Evolutionary conservation across 2,113 vertebrate genomes (phyloP).

Genomic region (Lonchura striata): DNA sequence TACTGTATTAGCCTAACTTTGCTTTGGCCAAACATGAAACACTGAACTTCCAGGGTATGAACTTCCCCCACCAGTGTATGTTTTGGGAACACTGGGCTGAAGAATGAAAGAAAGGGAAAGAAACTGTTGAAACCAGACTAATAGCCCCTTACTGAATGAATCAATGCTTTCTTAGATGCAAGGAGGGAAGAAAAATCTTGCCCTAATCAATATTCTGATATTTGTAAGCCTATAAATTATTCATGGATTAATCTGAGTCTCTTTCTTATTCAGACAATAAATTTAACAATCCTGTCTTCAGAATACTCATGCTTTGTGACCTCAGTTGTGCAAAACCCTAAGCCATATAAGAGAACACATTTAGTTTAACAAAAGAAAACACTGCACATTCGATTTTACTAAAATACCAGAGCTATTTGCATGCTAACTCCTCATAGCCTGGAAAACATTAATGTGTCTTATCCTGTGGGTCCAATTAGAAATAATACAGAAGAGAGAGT

Average conservation of each 20-base stretch:
- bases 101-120: neutral
- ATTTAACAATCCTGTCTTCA: neutral
- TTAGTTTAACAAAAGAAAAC: neutral
- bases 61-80: neutral
- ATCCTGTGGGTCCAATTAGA: neutral
- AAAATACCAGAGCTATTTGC: neutral
- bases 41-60: neutral
- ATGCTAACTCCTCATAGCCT: neutral
- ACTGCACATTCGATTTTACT: rapidly evolving
- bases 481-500: neutral
- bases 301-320: neutral
- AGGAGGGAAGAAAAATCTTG: neutral
- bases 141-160: neutral
- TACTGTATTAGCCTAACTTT: constrained; percentile 7
- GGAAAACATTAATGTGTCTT: neutral
- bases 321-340: neutral
- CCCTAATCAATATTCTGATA: neutral
- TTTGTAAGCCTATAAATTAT: neutral
- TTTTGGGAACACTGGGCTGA: neutral
- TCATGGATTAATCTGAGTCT: neutral
- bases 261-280: neutral
- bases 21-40: neutral
- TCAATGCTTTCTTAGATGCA: neutral
- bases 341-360: neutral
- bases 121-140: neutral